Evolutionary conservation across 2,888 invertebrate genomes (phyloP).

Genomic region (Brachyopa scutellaris): DNA sequence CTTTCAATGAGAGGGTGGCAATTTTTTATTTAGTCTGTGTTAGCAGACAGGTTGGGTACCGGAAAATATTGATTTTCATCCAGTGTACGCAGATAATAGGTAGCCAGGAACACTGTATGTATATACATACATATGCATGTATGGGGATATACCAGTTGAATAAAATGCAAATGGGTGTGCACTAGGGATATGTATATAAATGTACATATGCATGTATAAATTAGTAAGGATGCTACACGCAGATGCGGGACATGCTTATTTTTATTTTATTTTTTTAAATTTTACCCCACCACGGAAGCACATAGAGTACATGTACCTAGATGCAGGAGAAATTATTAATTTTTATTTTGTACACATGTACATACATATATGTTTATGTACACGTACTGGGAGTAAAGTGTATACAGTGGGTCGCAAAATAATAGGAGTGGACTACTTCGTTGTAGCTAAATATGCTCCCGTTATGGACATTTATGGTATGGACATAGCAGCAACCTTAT

Average conservation of each 20-base stretch:
- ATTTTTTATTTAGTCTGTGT: conserved; percentile 1
- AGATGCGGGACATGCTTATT: conserved; percentile 51
- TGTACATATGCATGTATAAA: no score
- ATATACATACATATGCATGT: no score
- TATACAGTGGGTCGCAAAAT: no score
- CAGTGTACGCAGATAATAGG: not conserved
- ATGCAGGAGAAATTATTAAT: conserved; percentile 15
- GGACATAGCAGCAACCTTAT: no score
- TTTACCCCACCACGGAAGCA: not conserved
- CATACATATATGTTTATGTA: not conserved
- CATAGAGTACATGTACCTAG: not conserved
- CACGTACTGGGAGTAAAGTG: no score
- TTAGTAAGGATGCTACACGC: conserved; percentile 33
- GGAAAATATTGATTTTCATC: conserved; percentile 58
- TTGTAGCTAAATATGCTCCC: no score
- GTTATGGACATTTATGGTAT: no score
- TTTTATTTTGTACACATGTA: not conserved
- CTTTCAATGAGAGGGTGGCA: no score
- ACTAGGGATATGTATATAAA: no score
- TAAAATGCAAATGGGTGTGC: conserved; percentile 14
- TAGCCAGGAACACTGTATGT: not conserved
- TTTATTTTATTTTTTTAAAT: conserved; percentile 2
- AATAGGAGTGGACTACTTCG: no score
- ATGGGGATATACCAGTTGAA: conserved; percentile 65
- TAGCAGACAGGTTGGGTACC: conserved; percentile 9